These are phyloP conservation scores for Drosophila malerkotliana DNA, from an alignment of 1,140 invertebrate species.

Conservation along the genomic window DNA sequence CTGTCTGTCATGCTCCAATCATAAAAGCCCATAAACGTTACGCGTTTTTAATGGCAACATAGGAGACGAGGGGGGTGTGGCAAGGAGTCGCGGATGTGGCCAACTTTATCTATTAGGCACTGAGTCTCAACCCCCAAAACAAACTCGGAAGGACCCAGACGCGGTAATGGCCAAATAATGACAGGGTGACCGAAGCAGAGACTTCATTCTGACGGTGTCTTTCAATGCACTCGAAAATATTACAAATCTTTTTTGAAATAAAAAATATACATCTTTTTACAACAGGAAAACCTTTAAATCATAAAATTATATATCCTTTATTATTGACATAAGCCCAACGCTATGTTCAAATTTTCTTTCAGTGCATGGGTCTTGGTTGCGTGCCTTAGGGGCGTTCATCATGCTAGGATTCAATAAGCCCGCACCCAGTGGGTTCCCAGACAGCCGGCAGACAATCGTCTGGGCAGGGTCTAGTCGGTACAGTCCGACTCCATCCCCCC, in stretches of 20 bases:
- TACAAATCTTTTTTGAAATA: background rate
- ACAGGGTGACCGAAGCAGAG: constrained; percentile 13
- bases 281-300: no score
- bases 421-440: constrained; percentile 58
- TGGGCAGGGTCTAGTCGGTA: constrained; percentile 38
- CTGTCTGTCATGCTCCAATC: constrained; percentile 60
- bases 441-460: constrained; percentile 69
- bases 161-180: constrained; percentile 67
- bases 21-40: constrained; percentile 72
- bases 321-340: no score
- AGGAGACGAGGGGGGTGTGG: constrained; percentile 14
- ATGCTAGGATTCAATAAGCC: constrained; percentile 72
- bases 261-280: no score
- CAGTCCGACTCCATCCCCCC: background rate
- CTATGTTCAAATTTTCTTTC: background rate
- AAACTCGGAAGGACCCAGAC: constrained; percentile 38
- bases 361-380: constrained; percentile 41
- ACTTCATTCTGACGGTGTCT: constrained; percentile 5
- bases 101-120: constrained; percentile 45
- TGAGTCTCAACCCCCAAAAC: constrained; percentile 24
- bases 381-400: constrained; percentile 66
- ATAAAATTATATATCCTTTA: no score
- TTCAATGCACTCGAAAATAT: background rate
- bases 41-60: constrained; percentile 73
- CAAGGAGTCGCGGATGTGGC: constrained; percentile 27